These are phyloP conservation scores for Oceanodroma leucorhoa DNA, from an alignment of 2,797 vertebrate species.

Conservation along the genomic window DNA sequence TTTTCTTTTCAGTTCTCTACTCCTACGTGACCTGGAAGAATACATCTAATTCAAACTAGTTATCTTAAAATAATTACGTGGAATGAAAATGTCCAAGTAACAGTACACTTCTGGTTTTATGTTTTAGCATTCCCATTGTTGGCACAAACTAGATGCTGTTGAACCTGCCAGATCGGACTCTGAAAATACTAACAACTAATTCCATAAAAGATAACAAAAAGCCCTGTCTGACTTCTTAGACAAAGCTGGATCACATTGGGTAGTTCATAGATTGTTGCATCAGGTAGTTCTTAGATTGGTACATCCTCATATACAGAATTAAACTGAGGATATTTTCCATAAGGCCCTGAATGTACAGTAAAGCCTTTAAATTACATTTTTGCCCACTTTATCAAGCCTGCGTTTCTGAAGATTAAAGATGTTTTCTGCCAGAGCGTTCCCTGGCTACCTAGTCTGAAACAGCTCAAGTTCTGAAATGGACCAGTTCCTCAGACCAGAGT, in stretches of 20 bases:
- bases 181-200: background rate
- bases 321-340: background rate
- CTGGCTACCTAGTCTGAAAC: background rate
- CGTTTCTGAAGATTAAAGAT: background rate
- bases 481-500: background rate
- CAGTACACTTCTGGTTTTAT: rapidly evolving
- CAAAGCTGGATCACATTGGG: background rate
- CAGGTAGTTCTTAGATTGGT: background rate
- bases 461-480: background rate
- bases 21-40: background rate
- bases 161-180: background rate
- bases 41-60: background rate
- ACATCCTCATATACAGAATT: background rate
- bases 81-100: background rate
- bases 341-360: background rate
- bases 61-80: background rate
- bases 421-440: background rate
- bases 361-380: background rate
- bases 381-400: background rate
- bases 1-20: background rate
- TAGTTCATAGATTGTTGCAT: background rate
- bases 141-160: background rate
- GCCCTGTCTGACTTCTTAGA: background rate
- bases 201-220: background rate
- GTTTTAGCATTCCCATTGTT: background rate